Percentiles rank a stretch among this genome's conserved stretches.
Evolutionary conservation across 2,113 vertebrate genomes (phyloP).

Genomic region (Tetraodon nigroviridis): DNA sequence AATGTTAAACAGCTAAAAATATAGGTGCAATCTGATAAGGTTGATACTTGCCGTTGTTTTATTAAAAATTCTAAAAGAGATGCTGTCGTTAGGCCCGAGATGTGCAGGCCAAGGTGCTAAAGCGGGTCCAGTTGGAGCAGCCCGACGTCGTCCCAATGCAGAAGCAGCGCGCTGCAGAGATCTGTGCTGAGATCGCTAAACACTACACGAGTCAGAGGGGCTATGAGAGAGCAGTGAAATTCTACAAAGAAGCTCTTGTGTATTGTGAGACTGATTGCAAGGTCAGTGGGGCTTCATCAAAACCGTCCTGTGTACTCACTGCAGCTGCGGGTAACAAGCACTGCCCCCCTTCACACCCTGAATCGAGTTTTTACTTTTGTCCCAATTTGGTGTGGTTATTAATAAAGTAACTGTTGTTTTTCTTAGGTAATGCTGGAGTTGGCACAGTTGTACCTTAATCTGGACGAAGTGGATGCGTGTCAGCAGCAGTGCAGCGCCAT

Average conservation of each 20-base stretch:
- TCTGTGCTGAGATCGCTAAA: conserved; percentile 94
- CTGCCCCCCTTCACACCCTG: conserved; percentile 21
- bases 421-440: conserved; percentile 90
- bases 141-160: conserved; percentile 84
- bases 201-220: conserved; percentile 88
- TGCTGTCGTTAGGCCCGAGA: conserved; percentile 80
- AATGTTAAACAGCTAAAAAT: too few relatives aligned
- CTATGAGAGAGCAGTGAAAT: conserved; percentile 94
- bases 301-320: conserved; percentile 59
- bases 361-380: conserved; percentile 8
- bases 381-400: not conserved
- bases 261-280: conserved; percentile 94
- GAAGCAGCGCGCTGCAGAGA: conserved; percentile 91
- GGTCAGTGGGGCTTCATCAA: conserved; percentile 78
- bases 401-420: conserved; percentile 12
- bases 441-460: conserved; percentile 85
- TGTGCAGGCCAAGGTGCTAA: conserved; percentile 89
- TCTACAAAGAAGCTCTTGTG: conserved; percentile 98
- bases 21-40: not conserved
- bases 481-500: conserved; percentile 86
- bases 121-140: conserved; percentile 89
- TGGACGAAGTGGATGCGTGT: conserved; percentile 84
- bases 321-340: conserved; percentile 54
- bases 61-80: not conserved
- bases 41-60: not conserved